Conservation (phyloP, 1,140 invertebrate genomes). For the Zaprionus tsacasi region DNA sequence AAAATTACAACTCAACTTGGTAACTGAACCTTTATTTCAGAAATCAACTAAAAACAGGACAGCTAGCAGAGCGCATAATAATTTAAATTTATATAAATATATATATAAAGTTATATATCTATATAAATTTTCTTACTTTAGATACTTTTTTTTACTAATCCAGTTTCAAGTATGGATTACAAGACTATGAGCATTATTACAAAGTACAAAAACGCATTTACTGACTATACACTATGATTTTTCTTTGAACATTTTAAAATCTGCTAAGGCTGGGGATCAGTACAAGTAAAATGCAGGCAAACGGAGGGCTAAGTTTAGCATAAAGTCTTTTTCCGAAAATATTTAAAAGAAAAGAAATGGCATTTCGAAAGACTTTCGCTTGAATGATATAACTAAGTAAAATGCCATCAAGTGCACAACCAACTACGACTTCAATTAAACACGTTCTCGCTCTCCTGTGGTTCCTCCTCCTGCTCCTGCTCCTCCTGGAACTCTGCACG, state of each 20-base stretch:
- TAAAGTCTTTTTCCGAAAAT: slow-evolving; percentile 29
- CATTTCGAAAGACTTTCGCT: slow-evolving; percentile 16
- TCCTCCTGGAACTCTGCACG: slow-evolving; percentile 43
- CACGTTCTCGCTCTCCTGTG: slow-evolving; percentile 33
- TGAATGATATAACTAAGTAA: slow-evolving; percentile 9
- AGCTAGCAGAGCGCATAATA: slow-evolving; percentile 29
- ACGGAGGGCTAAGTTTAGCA: slow-evolving; percentile 64
- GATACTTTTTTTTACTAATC: slow-evolving; percentile 44
- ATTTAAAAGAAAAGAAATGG: slow-evolving; percentile 21
- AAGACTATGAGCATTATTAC: slow-evolving; percentile 50
- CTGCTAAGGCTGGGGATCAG: slow-evolving; percentile 53
- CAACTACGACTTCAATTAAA: slow-evolving; percentile 57
- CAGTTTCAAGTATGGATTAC: slow-evolving; percentile 31
- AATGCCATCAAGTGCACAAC: slow-evolving; percentile 24
- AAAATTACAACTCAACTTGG: not conserved
- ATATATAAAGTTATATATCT: slow-evolving; percentile 10
- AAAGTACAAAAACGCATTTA: slow-evolving; percentile 49
- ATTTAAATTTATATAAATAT: slow-evolving; percentile 10
- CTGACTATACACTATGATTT: slow-evolving; percentile 5
- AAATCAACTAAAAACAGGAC: slow-evolving; percentile 51
- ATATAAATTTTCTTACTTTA: slow-evolving; percentile 60
- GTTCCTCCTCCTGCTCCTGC: not conserved
- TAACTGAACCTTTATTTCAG: slow-evolving; percentile 26
- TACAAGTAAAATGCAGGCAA: slow-evolving; percentile 54
- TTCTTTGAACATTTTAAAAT: slow-evolving; percentile 53